A percentile compares a stretch with the other conserved stretches of the same genome.
Evolutionary conservation across 1,140 invertebrate genomes (phyloP).

Genomic region (Cydia strobilella): DNA sequence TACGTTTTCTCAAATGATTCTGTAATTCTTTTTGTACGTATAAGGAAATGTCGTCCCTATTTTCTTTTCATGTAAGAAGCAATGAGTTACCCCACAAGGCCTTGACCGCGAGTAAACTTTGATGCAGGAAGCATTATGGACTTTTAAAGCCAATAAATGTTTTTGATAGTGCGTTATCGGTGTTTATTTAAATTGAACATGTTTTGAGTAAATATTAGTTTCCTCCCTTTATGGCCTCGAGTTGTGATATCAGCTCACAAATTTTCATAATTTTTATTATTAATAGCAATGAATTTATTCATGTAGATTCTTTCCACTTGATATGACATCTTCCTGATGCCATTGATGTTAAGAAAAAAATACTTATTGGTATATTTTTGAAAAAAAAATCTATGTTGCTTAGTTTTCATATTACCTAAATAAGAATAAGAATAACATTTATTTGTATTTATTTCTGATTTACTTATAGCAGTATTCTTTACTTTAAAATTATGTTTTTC

Average conservation of each 20-base stretch:
- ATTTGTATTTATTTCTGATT: no score
- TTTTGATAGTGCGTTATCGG: conserved; percentile 23
- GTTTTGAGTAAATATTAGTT: conserved; percentile 18
- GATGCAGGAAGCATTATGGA: conserved; percentile 6
- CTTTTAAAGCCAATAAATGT: conserved; percentile 3
- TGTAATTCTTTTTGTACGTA: background rate
- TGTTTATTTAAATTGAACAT: conserved; percentile 31
- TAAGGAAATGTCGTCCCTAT: background rate
- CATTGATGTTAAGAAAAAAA: no score
- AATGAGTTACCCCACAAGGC: background rate
- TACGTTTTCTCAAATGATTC: background rate
- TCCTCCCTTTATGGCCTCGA: conserved; percentile 16
- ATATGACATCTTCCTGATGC: no score
- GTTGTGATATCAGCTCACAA: background rate
- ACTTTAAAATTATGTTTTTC: no score
- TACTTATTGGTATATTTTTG: no score
- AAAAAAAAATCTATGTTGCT: no score
- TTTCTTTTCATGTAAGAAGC: background rate
- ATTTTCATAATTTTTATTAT: no score
- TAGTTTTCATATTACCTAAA: no score
- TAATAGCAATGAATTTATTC: no score
- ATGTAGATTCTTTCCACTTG: background rate
- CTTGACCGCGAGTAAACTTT: conserved; percentile 22
- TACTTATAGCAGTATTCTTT: no score
- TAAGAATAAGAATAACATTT: no score